Percentiles rank a stretch among this genome's conserved stretches.
These are phyloP conservation scores for Auanema freiburgensis DNA, from an alignment of 2,888 invertebrate species.

Conservation along the genomic window DNA sequence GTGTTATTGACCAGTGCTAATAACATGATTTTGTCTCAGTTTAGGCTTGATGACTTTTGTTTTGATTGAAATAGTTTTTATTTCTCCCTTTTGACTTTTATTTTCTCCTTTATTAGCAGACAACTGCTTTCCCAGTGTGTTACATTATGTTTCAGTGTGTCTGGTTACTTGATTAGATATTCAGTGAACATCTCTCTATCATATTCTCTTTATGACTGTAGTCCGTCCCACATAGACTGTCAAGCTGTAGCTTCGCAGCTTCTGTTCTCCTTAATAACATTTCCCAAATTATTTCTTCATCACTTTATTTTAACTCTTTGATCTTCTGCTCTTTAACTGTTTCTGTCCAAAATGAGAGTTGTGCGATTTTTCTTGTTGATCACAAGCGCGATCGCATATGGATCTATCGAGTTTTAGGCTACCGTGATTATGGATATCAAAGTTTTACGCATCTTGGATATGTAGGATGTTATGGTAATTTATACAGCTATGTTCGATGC, in stretches of 20 bases:
- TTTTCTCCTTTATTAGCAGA: constrained; percentile 3
- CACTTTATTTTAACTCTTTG: not conserved
- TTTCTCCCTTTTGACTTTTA: constrained; percentile 24
- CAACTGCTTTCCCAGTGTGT: not conserved
- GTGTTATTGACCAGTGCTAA: too few species aligned
- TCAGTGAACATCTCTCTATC: not conserved
- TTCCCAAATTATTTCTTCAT: constrained; percentile 4
- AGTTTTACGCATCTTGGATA: constrained; percentile 54
- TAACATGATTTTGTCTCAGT: too few species aligned
- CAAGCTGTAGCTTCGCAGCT: constrained; percentile 23
- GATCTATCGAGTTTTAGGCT: constrained; percentile 14
- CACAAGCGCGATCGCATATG: not conserved
- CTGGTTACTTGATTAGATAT: not conserved
- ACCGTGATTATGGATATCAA: constrained; percentile 54
- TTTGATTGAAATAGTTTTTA: too few species aligned
- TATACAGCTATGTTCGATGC: constrained; percentile 3
- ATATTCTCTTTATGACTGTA: not conserved
- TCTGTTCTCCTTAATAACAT: constrained; percentile 5
- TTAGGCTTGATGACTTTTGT: too few species aligned
- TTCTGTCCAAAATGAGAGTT: too few species aligned
- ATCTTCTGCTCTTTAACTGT: too few species aligned
- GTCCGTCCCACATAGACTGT: too few species aligned
- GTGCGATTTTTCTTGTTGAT: not conserved
- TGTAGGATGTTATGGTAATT: constrained; percentile 55
- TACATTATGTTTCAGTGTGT: constrained; percentile 1